phyloP scores from a whole-genome alignment of 1,140 invertebrate genomes.

The Linepithema humile region DNA sequence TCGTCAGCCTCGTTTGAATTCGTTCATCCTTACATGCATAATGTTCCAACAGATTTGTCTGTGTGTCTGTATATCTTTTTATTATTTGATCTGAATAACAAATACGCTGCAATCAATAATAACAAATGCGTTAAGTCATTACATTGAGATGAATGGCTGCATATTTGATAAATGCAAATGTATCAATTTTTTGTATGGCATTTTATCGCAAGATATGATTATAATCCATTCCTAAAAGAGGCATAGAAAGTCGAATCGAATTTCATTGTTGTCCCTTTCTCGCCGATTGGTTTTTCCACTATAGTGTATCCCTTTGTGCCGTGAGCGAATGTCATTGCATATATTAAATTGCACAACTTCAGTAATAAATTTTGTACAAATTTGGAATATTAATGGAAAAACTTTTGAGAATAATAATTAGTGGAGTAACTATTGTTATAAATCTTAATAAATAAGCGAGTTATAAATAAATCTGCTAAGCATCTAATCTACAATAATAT shows the following conservation, averaged over 20 bases:
- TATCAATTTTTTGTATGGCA: neutral
- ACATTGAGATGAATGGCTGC: no score
- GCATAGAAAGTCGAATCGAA: no score
- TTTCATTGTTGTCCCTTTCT: no score
- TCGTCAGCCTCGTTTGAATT: neutral
- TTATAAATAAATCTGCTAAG: neutral
- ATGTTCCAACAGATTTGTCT: neutral
- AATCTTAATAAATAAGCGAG: neutral
- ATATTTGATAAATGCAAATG: neutral
- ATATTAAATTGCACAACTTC: neutral
- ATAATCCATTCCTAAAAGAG: no score
- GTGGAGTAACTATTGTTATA: neutral
- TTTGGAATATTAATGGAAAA: neutral
- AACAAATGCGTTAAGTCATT: neutral
- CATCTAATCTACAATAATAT: conserved; percentile 6
- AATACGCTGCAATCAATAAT: neutral
- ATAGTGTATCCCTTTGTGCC: no score
- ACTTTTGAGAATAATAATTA: conserved; percentile 18
- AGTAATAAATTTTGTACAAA: neutral
- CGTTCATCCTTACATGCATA: neutral
- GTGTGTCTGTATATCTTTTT: neutral
- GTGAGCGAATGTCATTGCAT: no score
- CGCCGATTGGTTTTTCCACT: no score
- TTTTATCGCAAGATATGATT: neutral
- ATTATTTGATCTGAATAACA: neutral